phyloP scores from a whole-genome alignment of 92 coral and sea anemone genomes.

The Actinernus sp. region DNA sequence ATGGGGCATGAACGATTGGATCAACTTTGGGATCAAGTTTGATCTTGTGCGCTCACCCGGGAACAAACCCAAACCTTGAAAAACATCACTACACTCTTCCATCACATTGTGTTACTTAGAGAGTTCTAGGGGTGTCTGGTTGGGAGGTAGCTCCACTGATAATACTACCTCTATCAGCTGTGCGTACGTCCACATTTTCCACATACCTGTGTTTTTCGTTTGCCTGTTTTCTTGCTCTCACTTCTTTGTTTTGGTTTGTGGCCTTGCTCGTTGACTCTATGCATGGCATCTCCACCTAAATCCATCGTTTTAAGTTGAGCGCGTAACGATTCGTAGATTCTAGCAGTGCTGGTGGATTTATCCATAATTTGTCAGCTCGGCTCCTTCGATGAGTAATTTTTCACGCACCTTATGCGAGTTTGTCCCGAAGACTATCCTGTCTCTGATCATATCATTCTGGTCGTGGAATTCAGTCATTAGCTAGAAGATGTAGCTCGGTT shows the following conservation, averaged over 20 bases:
- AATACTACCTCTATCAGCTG: too few species aligned
- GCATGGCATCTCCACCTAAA: constrained; percentile 15
- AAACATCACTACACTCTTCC: constrained; percentile 6
- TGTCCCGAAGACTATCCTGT: constrained; percentile 56
- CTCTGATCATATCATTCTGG: constrained; percentile 55
- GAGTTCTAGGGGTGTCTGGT: not conserved
- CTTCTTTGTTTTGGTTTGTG: constrained; percentile 4
- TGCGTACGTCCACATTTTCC: too few species aligned
- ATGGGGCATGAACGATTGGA: not conserved
- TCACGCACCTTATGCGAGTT: constrained; percentile 51
- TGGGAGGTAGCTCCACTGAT: not conserved
- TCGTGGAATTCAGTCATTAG: constrained; percentile 59
- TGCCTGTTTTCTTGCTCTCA: too few species aligned
- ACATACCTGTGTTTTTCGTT: too few species aligned
- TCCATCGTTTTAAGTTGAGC: constrained; percentile 35
- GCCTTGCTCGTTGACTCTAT: constrained; percentile 5
- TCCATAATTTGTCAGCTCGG: constrained; percentile 58
- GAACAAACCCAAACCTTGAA: constrained; percentile 10
- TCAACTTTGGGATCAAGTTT: not conserved
- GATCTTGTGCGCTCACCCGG: constrained; percentile 2
- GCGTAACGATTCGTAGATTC: constrained; percentile 44
- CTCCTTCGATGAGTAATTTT: constrained; percentile 48
- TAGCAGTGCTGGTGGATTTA: constrained; percentile 59
- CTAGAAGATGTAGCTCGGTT: constrained; percentile 53
- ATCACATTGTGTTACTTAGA: not conserved